Base-by-base conservation (phyloP, 2,797 vertebrate species). In the Neoniphon sammara region DNA sequence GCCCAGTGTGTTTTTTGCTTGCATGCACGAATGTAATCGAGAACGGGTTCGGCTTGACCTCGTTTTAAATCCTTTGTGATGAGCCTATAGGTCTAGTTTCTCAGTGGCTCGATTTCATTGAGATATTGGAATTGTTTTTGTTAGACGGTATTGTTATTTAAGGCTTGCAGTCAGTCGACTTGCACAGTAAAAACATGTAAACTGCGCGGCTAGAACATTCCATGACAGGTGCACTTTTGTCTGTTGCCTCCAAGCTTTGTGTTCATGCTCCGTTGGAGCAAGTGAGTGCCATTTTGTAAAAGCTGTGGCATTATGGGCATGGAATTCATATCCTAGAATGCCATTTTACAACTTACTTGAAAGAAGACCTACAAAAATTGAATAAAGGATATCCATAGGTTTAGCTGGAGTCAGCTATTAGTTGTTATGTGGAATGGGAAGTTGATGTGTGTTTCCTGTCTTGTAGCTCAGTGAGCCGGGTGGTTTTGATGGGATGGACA, bases 401-500 rank as follows among this genome's bases (percentile, higher is more conserved):
- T 54, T 61, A 21, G 1, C 15, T 52, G 18, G 56, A 39, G 56
- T 20, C 56, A 36, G 56, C 11, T 36, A 20, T 39, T 39, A 25
- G 20, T 44, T 1, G 20, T 46, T 55, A 66, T 77, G 66, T 81
- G 57, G 42, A 74, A 7, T 83, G 27, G 74, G 4, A 73, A 47
- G 36, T 70, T 64, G 67, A 3, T 78, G n/a, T 88, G 15, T 90
- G 5, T 85, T 76, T 52, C 83, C 60, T 87, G 63, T 88, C 72
- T 58, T 88, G 36, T 66, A 95, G 95, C 85, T 88, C 88, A 78
- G 80, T 91, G 88, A 95, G 90, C 87, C 85, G 91, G 80, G 91
- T 73, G 78, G 85, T 27, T 70, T 92, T 78, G 87, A 93, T 92
- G 91, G 93, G 77, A 95, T 96, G 92, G 95, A 96, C 91, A 88